These are phyloP conservation scores for Drosophila koepferae DNA, from an alignment of 2,888 invertebrate species.

Conservation along the genomic window DNA sequence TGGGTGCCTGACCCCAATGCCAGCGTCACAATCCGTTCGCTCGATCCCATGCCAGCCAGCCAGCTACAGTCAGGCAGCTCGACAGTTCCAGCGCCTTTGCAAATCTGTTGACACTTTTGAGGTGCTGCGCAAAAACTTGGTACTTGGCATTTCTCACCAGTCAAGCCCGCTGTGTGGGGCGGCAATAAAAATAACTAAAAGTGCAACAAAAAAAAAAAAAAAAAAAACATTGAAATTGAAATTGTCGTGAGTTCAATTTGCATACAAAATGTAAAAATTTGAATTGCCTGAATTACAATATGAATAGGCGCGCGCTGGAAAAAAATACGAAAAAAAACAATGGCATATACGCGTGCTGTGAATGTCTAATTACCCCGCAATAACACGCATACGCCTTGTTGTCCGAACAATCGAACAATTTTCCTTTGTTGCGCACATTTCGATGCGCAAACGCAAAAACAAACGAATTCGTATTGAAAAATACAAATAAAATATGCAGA, in stretches of 20 bases:
- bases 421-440: conserved; percentile 22
- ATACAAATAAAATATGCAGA: background rate
- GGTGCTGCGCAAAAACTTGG: conserved; percentile 58
- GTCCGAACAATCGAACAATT: conserved; percentile 17
- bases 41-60: background rate
- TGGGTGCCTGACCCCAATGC: conserved; percentile 47
- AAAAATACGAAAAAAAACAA: conserved; percentile 35
- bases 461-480: conserved; percentile 3
- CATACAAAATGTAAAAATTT: conserved; percentile 50
- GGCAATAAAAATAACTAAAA: conserved; percentile 38
- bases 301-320: conserved; percentile 16
- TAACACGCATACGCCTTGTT: conserved; percentile 57
- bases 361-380: conserved; percentile 42
- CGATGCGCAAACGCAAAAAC: conserved; percentile 5
- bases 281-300: conserved; percentile 51
- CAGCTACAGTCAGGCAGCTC: conserved; percentile 23
- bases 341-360: conserved; percentile 46
- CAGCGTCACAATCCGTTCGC: conserved; percentile 30
- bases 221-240: conserved; percentile 14
- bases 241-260: conserved; percentile 56
- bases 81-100: conserved; percentile 43
- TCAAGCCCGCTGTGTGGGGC: background rate
- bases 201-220: background rate
- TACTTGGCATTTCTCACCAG: conserved; percentile 16
- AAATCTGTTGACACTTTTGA: conserved; percentile 71